phyloP scores from a whole-genome alignment of 2,797 vertebrate genomes.

The Mormyrops attenuatus region DNA sequence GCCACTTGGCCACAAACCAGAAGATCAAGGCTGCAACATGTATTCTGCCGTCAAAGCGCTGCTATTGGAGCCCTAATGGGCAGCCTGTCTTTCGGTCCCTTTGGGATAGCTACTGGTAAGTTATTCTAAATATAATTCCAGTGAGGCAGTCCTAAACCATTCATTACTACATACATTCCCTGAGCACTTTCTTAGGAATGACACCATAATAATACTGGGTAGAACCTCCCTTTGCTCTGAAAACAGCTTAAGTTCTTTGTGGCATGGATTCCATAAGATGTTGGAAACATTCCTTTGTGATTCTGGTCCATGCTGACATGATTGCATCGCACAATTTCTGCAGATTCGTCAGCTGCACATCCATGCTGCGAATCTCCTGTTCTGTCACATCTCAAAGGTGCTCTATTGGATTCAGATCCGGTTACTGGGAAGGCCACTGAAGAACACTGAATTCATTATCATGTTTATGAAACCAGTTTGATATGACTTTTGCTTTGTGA shows the following conservation, averaged over 20 bases:
- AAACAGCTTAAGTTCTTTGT: background rate
- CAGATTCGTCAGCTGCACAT: background rate
- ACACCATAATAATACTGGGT: background rate
- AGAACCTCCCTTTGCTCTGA: background rate
- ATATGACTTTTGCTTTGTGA: background rate
- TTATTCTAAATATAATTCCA: background rate
- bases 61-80: background rate
- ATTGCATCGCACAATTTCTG: background rate
- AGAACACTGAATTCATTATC: background rate
- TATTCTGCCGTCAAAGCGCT: background rate
- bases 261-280: background rate
- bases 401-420: background rate
- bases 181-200: background rate
- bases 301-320: background rate
- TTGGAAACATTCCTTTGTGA: background rate
- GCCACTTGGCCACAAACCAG: background rate
- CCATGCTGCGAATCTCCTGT: background rate
- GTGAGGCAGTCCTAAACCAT: background rate
- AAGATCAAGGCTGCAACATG: background rate
- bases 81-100: no score
- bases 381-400: background rate
- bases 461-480: background rate
- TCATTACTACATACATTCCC: background rate
- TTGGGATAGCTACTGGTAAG: background rate
- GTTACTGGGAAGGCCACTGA: background rate